Conservation (phyloP, 2,888 invertebrate genomes). For the Fragum fragum region DNA sequence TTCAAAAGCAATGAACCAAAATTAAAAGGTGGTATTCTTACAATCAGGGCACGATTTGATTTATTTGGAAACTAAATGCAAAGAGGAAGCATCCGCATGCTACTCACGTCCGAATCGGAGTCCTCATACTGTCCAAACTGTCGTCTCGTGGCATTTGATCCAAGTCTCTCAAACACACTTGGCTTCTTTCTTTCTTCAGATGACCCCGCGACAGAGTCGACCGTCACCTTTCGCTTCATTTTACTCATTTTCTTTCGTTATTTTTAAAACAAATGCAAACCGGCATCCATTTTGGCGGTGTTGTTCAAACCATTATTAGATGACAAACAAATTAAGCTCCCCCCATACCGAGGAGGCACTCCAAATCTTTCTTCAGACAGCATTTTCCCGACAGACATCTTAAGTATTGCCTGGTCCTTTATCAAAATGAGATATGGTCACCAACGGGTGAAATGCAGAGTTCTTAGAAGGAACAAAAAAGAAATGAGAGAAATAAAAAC, state of each 20-base stretch:
- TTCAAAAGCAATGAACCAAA: too few relatives aligned
- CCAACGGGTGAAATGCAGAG: too few relatives aligned
- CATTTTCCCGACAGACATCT: too few relatives aligned
- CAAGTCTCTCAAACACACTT: conserved; percentile 83
- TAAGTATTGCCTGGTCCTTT: too few relatives aligned
- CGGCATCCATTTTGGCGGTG: conserved; percentile 4
- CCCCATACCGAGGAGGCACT: neutral
- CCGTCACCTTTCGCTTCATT: conserved; percentile 81
- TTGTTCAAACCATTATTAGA: neutral
- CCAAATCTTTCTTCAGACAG: too few relatives aligned
- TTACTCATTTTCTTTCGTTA: conserved; percentile 75
- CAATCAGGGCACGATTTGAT: too few relatives aligned
- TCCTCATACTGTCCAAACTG: conserved; percentile 56
- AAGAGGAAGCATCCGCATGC: neutral
- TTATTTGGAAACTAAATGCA: too few relatives aligned
- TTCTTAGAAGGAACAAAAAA: too few relatives aligned
- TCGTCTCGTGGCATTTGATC: conserved; percentile 74
- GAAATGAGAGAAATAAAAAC: too few relatives aligned
- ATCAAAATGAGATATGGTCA: too few relatives aligned
- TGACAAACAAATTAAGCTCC: neutral
- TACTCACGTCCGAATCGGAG: conserved; percentile 60
- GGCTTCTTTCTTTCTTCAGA: conserved; percentile 79
- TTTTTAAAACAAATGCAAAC: neutral
- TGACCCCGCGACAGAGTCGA: conserved; percentile 77
- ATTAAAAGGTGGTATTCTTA: too few relatives aligned